Conservation (phyloP, 2,888 invertebrate species). For the Odontomyia ornata region DNA sequence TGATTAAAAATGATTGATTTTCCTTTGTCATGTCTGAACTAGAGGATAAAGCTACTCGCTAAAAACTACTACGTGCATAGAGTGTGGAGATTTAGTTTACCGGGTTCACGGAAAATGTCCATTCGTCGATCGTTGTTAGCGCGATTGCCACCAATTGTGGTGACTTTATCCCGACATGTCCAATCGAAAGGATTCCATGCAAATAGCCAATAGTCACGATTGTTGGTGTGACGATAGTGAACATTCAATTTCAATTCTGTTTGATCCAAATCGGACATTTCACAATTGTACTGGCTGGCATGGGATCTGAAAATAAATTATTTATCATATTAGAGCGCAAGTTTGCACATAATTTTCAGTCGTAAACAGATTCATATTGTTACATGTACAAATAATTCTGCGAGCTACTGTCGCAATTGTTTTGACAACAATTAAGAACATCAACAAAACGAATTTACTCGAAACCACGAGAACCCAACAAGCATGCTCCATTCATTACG, state of each 20-base stretch:
- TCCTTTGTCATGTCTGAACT: slow-evolving; percentile 5
- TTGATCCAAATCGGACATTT: slow-evolving; percentile 80
- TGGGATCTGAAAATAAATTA: slow-evolving; percentile 56
- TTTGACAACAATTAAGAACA: no score
- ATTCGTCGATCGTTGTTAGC: slow-evolving; percentile 64
- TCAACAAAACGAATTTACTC: no score
- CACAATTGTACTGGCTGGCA: slow-evolving; percentile 70
- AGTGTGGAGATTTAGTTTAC: slow-evolving; percentile 63
- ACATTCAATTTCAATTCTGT: slow-evolving; percentile 77
- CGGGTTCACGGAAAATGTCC: slow-evolving; percentile 65
- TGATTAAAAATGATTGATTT: not conserved
- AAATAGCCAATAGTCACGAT: slow-evolving; percentile 76
- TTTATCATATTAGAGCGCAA: not conserved
- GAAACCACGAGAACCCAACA: no score
- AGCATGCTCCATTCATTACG: no score
- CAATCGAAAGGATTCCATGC: slow-evolving; percentile 83
- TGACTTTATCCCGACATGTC: slow-evolving; percentile 68
- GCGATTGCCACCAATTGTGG: slow-evolving; percentile 63
- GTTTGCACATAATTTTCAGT: not conserved
- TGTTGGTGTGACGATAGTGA: slow-evolving; percentile 72
- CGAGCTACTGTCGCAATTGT: no score
- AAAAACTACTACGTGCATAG: slow-evolving; percentile 60
- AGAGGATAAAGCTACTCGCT: not conserved
- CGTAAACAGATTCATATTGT: no score
- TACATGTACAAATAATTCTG: no score